Percentiles rank a stretch among this genome's conserved stretches.
These are phyloP conservation scores for Takifugu bimaculatus DNA, from an alignment of 2,113 vertebrate species.

Conservation along the genomic window DNA sequence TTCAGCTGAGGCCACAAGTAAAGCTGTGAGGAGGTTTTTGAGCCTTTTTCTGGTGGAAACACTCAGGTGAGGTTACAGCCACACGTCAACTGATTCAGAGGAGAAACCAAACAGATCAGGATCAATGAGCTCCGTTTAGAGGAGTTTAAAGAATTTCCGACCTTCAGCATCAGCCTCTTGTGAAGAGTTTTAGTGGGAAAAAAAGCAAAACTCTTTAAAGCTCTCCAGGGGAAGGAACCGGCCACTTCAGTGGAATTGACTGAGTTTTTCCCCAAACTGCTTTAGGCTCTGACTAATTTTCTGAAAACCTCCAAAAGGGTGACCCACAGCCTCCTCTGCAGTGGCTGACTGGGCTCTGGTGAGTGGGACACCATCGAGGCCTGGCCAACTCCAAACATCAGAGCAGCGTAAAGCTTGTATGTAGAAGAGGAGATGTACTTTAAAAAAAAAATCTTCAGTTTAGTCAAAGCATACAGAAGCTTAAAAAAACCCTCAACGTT, in stretches of 20 bases:
- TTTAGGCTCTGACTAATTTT: constrained; percentile 22
- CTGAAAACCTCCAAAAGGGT: constrained; percentile 18
- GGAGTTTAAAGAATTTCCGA: too few relatives aligned
- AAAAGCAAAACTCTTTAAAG: constrained; percentile 19
- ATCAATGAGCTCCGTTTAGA: too few relatives aligned
- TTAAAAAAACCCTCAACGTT: constrained; percentile 16
- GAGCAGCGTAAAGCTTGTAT: constrained; percentile 53
- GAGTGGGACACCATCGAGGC: constrained; percentile 24
- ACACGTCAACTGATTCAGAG: too few relatives aligned
- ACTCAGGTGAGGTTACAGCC: too few relatives aligned
- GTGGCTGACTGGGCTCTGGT: constrained; percentile 21
- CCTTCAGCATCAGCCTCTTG: too few relatives aligned
- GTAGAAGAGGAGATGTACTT: constrained; percentile 59
- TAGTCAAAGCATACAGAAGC: constrained; percentile 47
- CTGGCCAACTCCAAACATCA: constrained; percentile 47
- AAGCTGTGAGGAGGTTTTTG: constrained; percentile 19
- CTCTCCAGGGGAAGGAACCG: constrained; percentile 10
- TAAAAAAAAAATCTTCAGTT: constrained; percentile 53
- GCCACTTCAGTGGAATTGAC: constrained; percentile 20
- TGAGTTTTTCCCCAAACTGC: constrained; percentile 10
- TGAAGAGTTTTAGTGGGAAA: not conserved
- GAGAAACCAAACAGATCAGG: too few relatives aligned
- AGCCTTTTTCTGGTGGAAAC: too few relatives aligned
- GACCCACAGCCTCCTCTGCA: constrained; percentile 5
- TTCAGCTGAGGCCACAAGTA: constrained; percentile 7